Conservation (phyloP, 30 jellyfish, hydroid and myxozoan genomes). For the Cassiopea xamachana region DNA sequence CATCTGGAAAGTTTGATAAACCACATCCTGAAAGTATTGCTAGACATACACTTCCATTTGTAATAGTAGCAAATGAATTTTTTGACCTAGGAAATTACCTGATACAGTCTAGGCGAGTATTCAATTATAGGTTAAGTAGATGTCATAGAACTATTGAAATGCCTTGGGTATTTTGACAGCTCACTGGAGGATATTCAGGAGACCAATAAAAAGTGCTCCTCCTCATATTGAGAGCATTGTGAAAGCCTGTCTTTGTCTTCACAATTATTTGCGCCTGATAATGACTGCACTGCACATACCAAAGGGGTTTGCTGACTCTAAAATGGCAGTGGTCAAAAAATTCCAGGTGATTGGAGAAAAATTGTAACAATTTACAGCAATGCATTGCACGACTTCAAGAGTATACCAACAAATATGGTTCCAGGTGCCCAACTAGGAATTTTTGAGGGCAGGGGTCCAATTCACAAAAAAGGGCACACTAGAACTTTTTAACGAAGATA, state of each 20-base stretch:
- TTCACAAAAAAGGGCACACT: too few species aligned
- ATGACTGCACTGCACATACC: constrained; percentile 40
- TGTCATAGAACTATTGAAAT: constrained; percentile 44
- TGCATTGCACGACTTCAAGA: constrained; percentile 12
- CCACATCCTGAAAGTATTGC: constrained; percentile 18
- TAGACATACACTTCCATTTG: constrained; percentile 30
- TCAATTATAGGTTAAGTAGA: constrained; percentile 17
- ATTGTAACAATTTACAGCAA: constrained; percentile 1
- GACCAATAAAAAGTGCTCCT: constrained; percentile 49
- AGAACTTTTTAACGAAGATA: too few species aligned
- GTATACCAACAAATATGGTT: constrained; percentile 2
- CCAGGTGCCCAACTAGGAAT: background rate
- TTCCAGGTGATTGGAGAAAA: constrained; percentile 70
- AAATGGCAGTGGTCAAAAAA: constrained; percentile 40
- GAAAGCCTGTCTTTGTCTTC: constrained; percentile 57
- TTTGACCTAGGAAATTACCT: constrained; percentile 25
- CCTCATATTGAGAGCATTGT: constrained; percentile 37
- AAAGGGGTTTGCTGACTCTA: constrained; percentile 57
- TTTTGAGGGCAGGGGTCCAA: too few species aligned
- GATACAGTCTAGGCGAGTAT: background rate
- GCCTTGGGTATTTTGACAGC: constrained; percentile 66
- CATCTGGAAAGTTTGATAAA: background rate
- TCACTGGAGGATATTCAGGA: constrained; percentile 66
- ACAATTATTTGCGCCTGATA: constrained; percentile 59
- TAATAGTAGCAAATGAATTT: constrained; percentile 43